These are phyloP conservation scores for Brachyopa scutellaris DNA, from an alignment of 2,888 invertebrate species.

Conservation along the genomic window DNA sequence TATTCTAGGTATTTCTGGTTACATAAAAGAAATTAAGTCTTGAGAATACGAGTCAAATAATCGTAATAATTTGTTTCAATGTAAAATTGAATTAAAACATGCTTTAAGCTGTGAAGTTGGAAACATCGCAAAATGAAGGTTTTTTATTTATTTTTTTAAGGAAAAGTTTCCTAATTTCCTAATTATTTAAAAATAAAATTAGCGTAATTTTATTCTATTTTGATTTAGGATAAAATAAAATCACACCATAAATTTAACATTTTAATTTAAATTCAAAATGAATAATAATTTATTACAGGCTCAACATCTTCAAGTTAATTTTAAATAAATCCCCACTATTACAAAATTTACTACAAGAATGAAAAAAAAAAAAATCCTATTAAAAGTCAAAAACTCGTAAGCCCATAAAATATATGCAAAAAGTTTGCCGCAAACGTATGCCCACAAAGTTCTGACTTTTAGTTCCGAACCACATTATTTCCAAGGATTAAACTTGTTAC, in stretches of 20 bases:
- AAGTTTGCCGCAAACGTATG: constrained; percentile 1
- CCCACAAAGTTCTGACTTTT: not conserved
- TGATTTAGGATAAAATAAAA: too few relatives aligned
- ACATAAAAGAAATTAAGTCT: not conserved
- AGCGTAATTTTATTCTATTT: too few relatives aligned
- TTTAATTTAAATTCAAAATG: too few relatives aligned
- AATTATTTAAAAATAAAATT: too few relatives aligned
- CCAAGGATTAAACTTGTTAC: constrained; percentile 7
- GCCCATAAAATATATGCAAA: not conserved
- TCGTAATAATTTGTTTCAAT: too few relatives aligned
- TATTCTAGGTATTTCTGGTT: not conserved
- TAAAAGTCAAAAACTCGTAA: constrained; percentile 3
- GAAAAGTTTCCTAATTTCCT: too few relatives aligned
- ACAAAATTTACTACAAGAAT: not conserved
- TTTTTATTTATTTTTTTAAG: too few relatives aligned
- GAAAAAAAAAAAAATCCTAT: not conserved
- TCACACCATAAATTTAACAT: too few relatives aligned
- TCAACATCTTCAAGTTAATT: not conserved
- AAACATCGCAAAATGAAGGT: too few relatives aligned
- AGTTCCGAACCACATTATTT: not conserved
- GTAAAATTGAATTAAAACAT: too few relatives aligned
- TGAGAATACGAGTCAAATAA: too few relatives aligned
- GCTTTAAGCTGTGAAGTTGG: too few relatives aligned
- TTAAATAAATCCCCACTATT: not conserved
- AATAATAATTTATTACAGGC: not conserved